phyloP scores from a whole-genome alignment of 2,797 vertebrate species.

The Oreortyx pictus region DNA sequence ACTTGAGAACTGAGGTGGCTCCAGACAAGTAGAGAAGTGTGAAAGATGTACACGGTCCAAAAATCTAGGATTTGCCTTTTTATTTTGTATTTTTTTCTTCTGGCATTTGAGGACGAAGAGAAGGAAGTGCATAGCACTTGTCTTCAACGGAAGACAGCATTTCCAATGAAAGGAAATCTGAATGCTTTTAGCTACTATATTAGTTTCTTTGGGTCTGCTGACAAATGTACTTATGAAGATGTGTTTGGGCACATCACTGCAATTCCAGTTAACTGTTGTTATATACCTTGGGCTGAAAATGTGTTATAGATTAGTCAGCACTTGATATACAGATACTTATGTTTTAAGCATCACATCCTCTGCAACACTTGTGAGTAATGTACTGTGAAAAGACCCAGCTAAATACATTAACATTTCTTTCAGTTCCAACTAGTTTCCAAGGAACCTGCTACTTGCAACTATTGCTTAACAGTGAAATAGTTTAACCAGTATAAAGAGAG shows the following conservation, averaged over 20 bases:
- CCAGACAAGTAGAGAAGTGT: background rate
- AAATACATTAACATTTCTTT: background rate
- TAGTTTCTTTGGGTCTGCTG: background rate
- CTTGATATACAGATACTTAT: background rate
- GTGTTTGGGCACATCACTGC: background rate
- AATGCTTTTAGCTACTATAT: background rate
- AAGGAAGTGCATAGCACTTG: background rate
- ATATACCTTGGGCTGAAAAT: background rate
- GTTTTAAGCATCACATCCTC: slow-evolving; percentile 9
- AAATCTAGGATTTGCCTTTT: background rate
- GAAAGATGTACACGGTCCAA: background rate
- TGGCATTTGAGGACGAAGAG: background rate
- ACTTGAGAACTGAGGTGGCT: fast-evolving
- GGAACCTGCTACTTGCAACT: background rate
- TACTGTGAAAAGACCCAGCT: background rate
- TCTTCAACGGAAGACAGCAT: background rate
- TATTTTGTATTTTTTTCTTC: background rate
- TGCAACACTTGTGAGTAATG: background rate
- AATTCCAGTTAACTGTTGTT: background rate
- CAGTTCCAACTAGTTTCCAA: background rate
- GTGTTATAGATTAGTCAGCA: background rate
- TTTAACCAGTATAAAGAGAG: background rate
- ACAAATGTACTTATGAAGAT: background rate
- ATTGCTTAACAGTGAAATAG: background rate
- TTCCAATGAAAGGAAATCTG: background rate